These are phyloP conservation scores for Aphodius sticticus DNA, from an alignment of 2,888 invertebrate species.

Conservation along the genomic window DNA sequence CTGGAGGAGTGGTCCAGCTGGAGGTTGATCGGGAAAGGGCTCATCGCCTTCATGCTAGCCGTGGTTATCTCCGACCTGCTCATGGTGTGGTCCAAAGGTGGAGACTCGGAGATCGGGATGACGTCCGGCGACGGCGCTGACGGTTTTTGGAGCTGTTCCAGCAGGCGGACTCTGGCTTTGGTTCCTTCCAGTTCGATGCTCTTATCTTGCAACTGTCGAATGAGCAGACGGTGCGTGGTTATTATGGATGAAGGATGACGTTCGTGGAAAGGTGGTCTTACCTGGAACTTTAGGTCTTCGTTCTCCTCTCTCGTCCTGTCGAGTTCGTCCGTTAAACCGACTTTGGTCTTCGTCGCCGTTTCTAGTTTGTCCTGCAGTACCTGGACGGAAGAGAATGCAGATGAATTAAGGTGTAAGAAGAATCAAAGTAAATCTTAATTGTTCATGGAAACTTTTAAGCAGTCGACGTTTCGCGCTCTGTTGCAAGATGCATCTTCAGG, in stretches of 20 bases:
- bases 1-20: constrained; percentile 68
- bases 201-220: constrained; percentile 78
- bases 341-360: constrained; percentile 72
- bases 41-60: constrained; percentile 68
- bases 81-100: constrained; percentile 59
- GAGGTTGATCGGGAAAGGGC: constrained; percentile 62
- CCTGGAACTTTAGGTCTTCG: constrained; percentile 84
- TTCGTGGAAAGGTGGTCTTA: constrained; percentile 54
- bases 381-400: constrained; percentile 60
- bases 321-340: constrained; percentile 70
- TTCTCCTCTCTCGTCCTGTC: constrained; percentile 80
- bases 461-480: too few species aligned
- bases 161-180: constrained; percentile 75
- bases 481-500: too few species aligned
- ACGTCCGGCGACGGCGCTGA: constrained; percentile 55
- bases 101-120: constrained; percentile 59
- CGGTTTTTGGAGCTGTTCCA: constrained; percentile 65
- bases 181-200: constrained; percentile 87
- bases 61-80: constrained; percentile 60
- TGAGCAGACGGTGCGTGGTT: constrained; percentile 14
- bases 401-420: constrained; percentile 17
- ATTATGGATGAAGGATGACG: neutral
- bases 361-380: constrained; percentile 76
- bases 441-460: too few species aligned
- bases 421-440: neutral